A percentile compares a stretch with the other conserved stretches of the same genome.
Evolutionary conservation across 2,113 vertebrate genomes (phyloP).

Genomic region (Dolichallabes microphthalmus): DNA sequence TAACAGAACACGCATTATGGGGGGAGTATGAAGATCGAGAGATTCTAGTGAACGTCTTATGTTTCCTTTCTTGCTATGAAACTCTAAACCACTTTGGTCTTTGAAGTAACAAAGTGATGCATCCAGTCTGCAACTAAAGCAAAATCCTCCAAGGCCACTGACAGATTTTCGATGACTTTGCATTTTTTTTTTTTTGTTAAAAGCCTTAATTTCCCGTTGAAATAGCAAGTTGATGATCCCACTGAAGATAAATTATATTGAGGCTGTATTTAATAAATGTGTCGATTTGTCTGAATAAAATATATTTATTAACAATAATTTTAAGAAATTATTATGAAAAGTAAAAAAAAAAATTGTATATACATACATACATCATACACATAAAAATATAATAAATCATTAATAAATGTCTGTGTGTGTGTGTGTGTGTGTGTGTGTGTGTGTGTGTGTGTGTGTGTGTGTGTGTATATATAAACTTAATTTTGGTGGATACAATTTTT

Average conservation of each 20-base stretch:
- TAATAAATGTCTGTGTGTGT: too few species aligned
- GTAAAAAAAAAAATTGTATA: too few species aligned
- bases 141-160: neutral
- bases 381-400: too few species aligned
- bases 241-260: neutral
- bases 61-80: conserved; percentile 16
- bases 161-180: neutral
- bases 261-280: neutral
- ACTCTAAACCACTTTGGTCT: conserved; percentile 15
- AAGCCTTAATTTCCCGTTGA: neutral
- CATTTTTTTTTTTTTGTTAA: neutral
- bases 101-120: conserved; percentile 16
- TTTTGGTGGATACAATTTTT: too few species aligned
- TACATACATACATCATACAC: too few species aligned
- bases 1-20: neutral
- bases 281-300: neutral
- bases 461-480: too few species aligned
- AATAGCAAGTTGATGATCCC: neutral
- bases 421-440: too few species aligned
- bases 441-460: too few species aligned
- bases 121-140: neutral
- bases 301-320: too few species aligned
- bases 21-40: neutral
- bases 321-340: too few species aligned
- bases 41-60: neutral